These are phyloP conservation scores for Musca vetustissima DNA, from an alignment of 1,140 invertebrate genomes.

Conservation along the genomic window DNA sequence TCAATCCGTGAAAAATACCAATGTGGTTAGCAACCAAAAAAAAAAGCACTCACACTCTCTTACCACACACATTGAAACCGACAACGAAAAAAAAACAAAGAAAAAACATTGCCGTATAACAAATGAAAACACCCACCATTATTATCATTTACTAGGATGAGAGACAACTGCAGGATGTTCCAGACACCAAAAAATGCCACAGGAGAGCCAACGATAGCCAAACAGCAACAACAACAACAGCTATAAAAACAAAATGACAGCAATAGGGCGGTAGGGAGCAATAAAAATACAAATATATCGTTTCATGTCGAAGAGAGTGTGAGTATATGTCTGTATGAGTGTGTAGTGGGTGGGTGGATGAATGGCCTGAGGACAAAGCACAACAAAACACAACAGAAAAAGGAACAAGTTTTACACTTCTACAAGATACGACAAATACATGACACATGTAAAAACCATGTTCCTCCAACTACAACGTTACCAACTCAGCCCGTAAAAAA, in stretches of 20 bases:
- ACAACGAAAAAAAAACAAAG: no score
- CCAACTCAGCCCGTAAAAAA: not conserved
- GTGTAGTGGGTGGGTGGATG: no score
- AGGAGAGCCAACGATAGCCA: not conserved
- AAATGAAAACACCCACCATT: conserved; percentile 7
- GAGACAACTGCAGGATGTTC: conserved; percentile 9
- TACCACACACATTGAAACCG: no score
- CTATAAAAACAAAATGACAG: not conserved
- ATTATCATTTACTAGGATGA: not conserved
- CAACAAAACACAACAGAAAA: conserved; percentile 10
- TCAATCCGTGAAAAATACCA: not conserved
- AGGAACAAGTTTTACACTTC: conserved; percentile 14
- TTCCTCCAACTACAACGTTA: not conserved
- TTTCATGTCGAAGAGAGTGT: not conserved
- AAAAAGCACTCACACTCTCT: not conserved
- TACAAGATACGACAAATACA: conserved; percentile 22
- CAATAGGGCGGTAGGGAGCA: conserved; percentile 22
- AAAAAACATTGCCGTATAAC: not conserved
- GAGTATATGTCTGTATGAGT: not conserved
- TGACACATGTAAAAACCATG: conserved; percentile 19
- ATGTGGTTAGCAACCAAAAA: not conserved
- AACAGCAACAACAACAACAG: no score
- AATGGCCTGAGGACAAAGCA: not conserved
- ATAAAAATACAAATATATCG: conserved; percentile 13
- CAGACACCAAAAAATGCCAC: conserved; percentile 7